These are phyloP conservation scores for Ochropacha duplaris DNA, from an alignment of 2,888 invertebrate species.

Conservation along the genomic window DNA sequence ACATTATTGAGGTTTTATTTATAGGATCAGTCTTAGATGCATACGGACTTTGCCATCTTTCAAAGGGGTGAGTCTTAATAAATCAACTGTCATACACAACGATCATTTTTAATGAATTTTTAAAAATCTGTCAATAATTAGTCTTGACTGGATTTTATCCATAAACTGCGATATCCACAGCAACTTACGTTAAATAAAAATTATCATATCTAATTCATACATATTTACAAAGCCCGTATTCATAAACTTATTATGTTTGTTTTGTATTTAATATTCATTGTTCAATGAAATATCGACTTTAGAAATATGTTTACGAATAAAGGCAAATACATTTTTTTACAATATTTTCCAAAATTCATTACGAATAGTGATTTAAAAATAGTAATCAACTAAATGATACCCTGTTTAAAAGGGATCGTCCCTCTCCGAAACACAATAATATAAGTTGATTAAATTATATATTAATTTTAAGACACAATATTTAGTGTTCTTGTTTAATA, in stretches of 20 bases:
- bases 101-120: conserved; percentile 53
- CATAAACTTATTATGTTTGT: conserved; percentile 26
- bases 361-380: conserved; percentile 29
- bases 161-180: conserved; percentile 79
- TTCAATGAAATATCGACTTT: conserved; percentile 7
- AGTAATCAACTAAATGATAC: conserved; percentile 44
- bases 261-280: background rate
- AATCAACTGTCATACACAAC: conserved; percentile 38
- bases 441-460: conserved; percentile 17
- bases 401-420: conserved; percentile 55
- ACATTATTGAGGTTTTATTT: too few species aligned
- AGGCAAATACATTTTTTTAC: conserved; percentile 38
- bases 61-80: too few species aligned
- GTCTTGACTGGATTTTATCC: conserved; percentile 80
- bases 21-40: too few species aligned
- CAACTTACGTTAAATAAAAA: conserved; percentile 25
- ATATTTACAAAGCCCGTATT: conserved; percentile 58
- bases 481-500: too few species aligned
- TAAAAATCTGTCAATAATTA: conserved; percentile 67
- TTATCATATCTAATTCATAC: conserved; percentile 41
- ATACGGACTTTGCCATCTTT: too few species aligned
- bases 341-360: conserved; percentile 67
- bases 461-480: too few species aligned
- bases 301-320: conserved; percentile 46
- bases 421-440: conserved; percentile 27